Evolutionary conservation across 2,797 vertebrate species (phyloP).

Genomic region (Acrossocheilus fasciatus): DNA sequence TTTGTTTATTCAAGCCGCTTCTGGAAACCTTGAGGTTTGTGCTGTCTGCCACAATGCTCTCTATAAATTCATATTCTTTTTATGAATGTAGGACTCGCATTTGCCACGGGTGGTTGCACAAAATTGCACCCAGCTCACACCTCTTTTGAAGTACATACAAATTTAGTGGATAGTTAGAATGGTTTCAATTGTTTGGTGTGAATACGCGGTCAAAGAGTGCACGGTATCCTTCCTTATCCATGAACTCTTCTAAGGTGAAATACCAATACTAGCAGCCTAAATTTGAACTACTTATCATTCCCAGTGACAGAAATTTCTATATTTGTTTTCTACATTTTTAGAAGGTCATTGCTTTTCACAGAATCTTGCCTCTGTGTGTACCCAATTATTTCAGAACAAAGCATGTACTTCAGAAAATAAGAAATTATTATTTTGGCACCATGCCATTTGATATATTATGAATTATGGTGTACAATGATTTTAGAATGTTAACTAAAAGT

Average conservation of each 20-base stretch:
- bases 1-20: constrained; percentile 58
- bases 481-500: neutral
- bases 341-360: neutral
- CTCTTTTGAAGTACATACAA: constrained; percentile 14
- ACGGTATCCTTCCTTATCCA: constrained; percentile 27
- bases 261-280: neutral
- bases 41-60: constrained; percentile 36
- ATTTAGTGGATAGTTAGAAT: constrained; percentile 37
- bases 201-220: constrained; percentile 16
- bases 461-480: neutral
- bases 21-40: constrained; percentile 30
- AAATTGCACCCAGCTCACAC: constrained; percentile 19
- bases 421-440: neutral
- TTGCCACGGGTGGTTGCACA: constrained; percentile 25
- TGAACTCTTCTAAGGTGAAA: neutral
- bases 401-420: neutral
- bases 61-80: constrained; percentile 49
- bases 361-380: neutral
- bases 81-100: constrained; percentile 39
- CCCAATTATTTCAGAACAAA: neutral
- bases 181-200: constrained; percentile 50
- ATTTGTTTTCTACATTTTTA: constrained; percentile 9
- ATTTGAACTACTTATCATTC: constrained; percentile 2
- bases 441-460: neutral
- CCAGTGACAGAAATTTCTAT: neutral